Conservation (phyloP, 2,113 vertebrate genomes). For the Tor tambroides region DNA sequence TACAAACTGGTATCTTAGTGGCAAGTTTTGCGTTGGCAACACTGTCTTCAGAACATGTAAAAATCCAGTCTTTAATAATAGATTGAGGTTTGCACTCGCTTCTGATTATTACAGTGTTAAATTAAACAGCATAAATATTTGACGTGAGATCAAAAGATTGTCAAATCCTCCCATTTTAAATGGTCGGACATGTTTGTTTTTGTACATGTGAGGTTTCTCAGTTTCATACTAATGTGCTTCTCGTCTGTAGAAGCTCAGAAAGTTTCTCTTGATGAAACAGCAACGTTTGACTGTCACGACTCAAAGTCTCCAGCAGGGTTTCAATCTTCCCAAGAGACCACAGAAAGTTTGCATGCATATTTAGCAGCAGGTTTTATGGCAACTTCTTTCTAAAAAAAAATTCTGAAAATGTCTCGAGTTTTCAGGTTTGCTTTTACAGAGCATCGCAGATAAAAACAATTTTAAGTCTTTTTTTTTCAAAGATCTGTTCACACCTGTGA, state of each 20-base stretch:
- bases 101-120: not conserved
- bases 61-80: not conserved
- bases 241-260: not conserved
- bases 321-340: not conserved
- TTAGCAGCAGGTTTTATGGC: not conserved
- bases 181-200: not conserved
- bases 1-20: not conserved
- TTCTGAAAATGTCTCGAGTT: not conserved
- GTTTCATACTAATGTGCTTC: not conserved
- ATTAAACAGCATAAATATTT: not conserved
- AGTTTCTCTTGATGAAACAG: constrained; percentile 9
- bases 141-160: not conserved
- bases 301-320: not conserved
- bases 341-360: constrained; percentile 5
- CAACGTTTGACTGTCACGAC: not conserved
- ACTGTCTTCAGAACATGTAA: not conserved
- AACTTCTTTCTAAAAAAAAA: not conserved
- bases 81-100: not conserved
- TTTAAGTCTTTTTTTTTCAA: not conserved
- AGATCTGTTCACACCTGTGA: not conserved
- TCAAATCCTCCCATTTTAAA: not conserved
- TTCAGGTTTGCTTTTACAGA: not conserved
- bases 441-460: not conserved
- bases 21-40: not conserved
- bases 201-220: too few species aligned